A percentile compares a stretch with the other conserved stretches of the same genome.
phyloP scores from a whole-genome alignment of 2,797 vertebrate genomes.

The Ctenopoma multispine region DNA sequence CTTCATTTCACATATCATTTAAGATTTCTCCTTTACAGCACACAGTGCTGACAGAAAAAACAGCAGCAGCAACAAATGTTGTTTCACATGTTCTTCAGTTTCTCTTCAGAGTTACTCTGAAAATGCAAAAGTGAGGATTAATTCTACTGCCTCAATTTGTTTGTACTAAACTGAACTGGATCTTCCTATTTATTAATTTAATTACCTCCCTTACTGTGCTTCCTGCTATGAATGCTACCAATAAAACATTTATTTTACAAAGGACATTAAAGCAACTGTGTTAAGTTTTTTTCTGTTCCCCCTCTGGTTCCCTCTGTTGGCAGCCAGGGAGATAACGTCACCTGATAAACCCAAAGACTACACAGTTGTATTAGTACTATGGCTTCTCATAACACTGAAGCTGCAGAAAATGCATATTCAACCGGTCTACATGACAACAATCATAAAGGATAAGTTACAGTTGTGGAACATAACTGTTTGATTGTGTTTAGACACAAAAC shows the following conservation, averaged over 20 bases:
- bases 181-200: conserved; percentile 1
- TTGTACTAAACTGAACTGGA: background rate
- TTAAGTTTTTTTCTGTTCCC: background rate
- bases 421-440: no score
- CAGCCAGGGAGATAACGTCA: no score
- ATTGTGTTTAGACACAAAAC: no score
- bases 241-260: background rate
- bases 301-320: no score
- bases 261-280: background rate
- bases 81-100: background rate
- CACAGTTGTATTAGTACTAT: no score
- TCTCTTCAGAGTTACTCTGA: no score
- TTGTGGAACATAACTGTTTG: no score
- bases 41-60: background rate
- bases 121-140: no score
- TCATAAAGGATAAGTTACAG: no score
- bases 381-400: no score
- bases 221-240: background rate
- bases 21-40: background rate
- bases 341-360: no score
- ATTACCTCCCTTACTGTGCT: background rate
- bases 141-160: background rate
- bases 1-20: background rate
- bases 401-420: no score
- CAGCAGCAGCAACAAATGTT: background rate